Percentiles rank a stretch among this genome's conserved stretches.
These are phyloP conservation scores for Charina bottae DNA, from an alignment of 2,113 vertebrate genomes.

Conservation along the genomic window DNA sequence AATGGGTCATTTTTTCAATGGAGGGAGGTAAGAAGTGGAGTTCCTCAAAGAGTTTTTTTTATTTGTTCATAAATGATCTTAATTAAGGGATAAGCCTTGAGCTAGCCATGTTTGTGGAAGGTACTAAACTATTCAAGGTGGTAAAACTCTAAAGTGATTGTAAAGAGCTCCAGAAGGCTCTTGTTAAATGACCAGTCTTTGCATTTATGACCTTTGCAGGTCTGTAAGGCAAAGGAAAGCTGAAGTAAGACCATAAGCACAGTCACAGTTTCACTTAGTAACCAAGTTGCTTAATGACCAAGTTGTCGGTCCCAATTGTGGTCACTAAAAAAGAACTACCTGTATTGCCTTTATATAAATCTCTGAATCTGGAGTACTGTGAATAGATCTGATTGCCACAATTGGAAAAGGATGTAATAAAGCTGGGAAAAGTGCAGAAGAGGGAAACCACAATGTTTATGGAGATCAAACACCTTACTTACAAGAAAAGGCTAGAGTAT, in stretches of 20 bases:
- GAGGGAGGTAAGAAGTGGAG: neutral
- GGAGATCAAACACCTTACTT: neutral
- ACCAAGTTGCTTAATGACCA: neutral
- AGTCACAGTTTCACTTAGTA: neutral
- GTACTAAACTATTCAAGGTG: neutral
- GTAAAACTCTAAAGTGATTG: neutral
- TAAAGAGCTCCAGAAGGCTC: neutral
- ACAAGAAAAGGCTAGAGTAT: neutral
- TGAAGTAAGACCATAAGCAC: neutral
- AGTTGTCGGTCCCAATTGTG: neutral
- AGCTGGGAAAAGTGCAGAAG: neutral
- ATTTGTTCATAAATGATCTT: neutral
- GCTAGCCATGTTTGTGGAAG: neutral
- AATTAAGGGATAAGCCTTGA: neutral
- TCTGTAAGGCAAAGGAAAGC: neutral
- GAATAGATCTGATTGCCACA: neutral
- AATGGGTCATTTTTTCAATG: neutral
- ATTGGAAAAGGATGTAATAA: neutral
- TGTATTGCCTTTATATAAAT: neutral
- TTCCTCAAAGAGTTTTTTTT: neutral
- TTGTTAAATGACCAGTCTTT: neutral
- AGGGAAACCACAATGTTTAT: neutral
- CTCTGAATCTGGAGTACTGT: neutral
- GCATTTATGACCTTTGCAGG: neutral
- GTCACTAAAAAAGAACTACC: neutral